Base-by-base conservation (phyloP, 2,888 invertebrate genomes). In the Nymphalis polychloros region DNA sequence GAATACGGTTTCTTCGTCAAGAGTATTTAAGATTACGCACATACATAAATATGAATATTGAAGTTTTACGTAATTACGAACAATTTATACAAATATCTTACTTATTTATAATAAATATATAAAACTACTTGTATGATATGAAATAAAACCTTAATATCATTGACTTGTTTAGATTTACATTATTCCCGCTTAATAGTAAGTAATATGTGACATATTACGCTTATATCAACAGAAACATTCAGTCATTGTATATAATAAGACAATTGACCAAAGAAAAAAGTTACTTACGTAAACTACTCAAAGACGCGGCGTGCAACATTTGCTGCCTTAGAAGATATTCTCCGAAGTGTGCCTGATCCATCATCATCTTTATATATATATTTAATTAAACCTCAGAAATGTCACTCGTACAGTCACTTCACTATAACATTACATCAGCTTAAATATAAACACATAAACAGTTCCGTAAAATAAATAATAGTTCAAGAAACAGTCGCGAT, bases 251-350 rank as follows among this genome's bases (percentile, higher is more conserved):
- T 1, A 10, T 10, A 10, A 41, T 41, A 41, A 2, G 4, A 41
- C 41, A 13, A 41, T 41, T 41, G 10, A 41, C 4, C 13, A 13
- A 41, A 13, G 41, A 31, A 31, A 46, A 17, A 46, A 17, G 10
- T 13, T 67, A 87, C 92, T 90, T 82, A 92, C 92, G 92, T 55
- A 92, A 77, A 64, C 92, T 87, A 69, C 89, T 90, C 3, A 92
- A 82, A 10, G 91, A 90, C 17, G 90, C 92, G 20, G 92, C 92
- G 66, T 92, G 92, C 75, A 92, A 75, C 92, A 92, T 92, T 83
- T 92, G 92, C 79, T 92, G 92, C 76, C 92, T 86, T 81, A 92
- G 83, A 82, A 92, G 81, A 78, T 92, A 92, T 81, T 92, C 92
- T 69, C 91, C 90, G 68, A 92, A 89, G 75, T 92, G 92, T 20